Base-by-base conservation (phyloP, 1,140 invertebrate genomes). In the Aphaenogaster ashmeadi region DNA sequence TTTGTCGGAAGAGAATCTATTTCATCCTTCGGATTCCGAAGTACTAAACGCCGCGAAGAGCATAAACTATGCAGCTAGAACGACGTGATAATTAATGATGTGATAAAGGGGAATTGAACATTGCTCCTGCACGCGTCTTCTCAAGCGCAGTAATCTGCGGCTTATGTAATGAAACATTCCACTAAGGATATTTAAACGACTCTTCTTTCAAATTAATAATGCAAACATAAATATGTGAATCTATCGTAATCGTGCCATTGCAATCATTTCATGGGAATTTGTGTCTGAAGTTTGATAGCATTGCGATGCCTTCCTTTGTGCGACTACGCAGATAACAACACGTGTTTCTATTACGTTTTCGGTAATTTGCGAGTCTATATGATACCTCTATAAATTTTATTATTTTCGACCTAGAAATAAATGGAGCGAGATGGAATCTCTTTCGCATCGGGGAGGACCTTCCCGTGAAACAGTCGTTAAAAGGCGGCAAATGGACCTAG, bases 1-100 rank as follows among this genome's bases (percentile, higher is more conserved):
- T 86, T 80, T 54, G 77, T 88, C 60, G 71, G 33, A 72, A 62
- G 54, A 74, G 62, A 38, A 58, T 71, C 56, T 38, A 72, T 72
- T 60, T 85, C 56, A 41, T 69, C 62, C 50, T 86, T 86, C 77
- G 44, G 72, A 60, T 79, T 71, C 52, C 77, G 27, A 78, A 86
- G 44, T 79, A 47, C 56, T 79, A 80, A 79, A 56, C 15, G 33
- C 69, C 47, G 38, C 38, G 41, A 41, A 78, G 52, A 41, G n/a
- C 13, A 52, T 52, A 41, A 86, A 78, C 64, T 54, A 62, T 75
- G 44, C 54, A 44, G 50, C 8, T 60, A 36, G 18, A 78, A 77
- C 41, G 54, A 36, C 27, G 15, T 15, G 60, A 41, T 50, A 79
- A 79, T 79, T 79, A 64, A 64, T 47, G 58, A 66, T 18, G 27